These are phyloP conservation scores for Euplexia lucipara DNA, from an alignment of 2,888 invertebrate genomes.

Conservation along the genomic window DNA sequence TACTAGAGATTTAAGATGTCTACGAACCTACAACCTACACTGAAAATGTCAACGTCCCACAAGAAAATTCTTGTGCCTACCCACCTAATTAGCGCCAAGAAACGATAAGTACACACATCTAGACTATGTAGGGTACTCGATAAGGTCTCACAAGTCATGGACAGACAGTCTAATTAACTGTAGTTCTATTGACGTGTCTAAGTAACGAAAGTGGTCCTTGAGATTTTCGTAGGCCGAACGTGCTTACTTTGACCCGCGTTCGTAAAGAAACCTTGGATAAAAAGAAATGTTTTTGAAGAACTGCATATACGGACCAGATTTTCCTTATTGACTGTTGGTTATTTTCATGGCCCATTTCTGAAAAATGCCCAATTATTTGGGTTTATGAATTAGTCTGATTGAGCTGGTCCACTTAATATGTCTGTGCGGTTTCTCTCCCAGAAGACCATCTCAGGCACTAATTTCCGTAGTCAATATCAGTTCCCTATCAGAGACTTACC, in stretches of 20 bases:
- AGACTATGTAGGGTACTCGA: conserved; percentile 33
- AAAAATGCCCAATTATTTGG: too few species aligned
- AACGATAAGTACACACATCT: conserved; percentile 19
- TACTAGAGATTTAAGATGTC: background rate
- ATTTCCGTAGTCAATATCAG: too few species aligned
- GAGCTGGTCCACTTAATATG: too few species aligned
- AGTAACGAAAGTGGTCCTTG: conserved; percentile 33
- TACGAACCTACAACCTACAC: background rate
- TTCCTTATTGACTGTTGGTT: background rate
- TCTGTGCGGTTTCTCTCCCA: too few species aligned
- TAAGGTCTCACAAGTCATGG: conserved; percentile 41
- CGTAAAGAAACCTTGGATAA: conserved; percentile 11
- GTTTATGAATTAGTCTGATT: too few species aligned
- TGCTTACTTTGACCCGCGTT: conserved; percentile 42
- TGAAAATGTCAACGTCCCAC: background rate
- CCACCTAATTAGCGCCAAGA: conserved; percentile 11
- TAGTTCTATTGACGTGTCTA: conserved; percentile 41
- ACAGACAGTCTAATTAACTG: conserved; percentile 55
- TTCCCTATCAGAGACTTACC: too few species aligned
- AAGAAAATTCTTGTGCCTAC: background rate
- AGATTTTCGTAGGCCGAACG: conserved; percentile 37
- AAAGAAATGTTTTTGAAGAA: background rate
- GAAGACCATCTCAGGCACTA: too few species aligned
- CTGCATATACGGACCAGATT: background rate
- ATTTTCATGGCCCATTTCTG: background rate